Conservation (phyloP, 2,113 vertebrate genomes). For the Hydropotes inermis region DNA sequence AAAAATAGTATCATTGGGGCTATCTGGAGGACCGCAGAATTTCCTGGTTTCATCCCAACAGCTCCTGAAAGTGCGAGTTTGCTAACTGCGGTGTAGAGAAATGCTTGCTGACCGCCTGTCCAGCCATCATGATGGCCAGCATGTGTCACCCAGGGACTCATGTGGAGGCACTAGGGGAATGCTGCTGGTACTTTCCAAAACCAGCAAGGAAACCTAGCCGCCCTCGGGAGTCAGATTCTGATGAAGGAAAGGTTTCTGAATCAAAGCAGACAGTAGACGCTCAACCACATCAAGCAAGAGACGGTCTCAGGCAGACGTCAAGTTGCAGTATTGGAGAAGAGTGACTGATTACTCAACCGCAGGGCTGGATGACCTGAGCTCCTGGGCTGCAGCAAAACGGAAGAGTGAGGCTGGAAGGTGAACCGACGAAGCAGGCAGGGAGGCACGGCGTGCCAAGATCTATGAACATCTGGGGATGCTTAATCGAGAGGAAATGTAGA, state of each 20-base stretch:
- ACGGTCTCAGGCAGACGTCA: not conserved
- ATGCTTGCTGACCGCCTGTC: not conserved
- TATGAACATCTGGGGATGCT: conserved; percentile 67
- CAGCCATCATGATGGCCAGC: not conserved
- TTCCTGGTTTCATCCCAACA: not conserved
- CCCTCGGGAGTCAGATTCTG: not conserved
- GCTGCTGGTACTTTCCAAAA: not conserved
- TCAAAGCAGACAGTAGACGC: not conserved
- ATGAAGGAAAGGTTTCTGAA: conserved; percentile 40
- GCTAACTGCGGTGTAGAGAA: not conserved
- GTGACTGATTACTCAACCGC: conserved; percentile 27
- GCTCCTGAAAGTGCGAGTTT: not conserved
- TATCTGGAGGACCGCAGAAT: not conserved
- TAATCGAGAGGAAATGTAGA: conserved; percentile 63
- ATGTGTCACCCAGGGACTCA: not conserved
- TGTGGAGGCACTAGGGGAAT: not conserved
- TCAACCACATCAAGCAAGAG: conserved; percentile 42
- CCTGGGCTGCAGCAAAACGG: not conserved
- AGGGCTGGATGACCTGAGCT: not conserved
- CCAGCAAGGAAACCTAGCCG: conserved; percentile 24
- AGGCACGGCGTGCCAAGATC: not conserved
- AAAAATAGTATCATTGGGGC: not conserved
- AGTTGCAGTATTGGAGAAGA: not conserved
- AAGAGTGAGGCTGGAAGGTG: not conserved
- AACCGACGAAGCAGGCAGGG: not conserved